These are phyloP conservation scores for Centropyge bicolor DNA, from an alignment of 2,797 vertebrate species.

Conservation along the genomic window DNA sequence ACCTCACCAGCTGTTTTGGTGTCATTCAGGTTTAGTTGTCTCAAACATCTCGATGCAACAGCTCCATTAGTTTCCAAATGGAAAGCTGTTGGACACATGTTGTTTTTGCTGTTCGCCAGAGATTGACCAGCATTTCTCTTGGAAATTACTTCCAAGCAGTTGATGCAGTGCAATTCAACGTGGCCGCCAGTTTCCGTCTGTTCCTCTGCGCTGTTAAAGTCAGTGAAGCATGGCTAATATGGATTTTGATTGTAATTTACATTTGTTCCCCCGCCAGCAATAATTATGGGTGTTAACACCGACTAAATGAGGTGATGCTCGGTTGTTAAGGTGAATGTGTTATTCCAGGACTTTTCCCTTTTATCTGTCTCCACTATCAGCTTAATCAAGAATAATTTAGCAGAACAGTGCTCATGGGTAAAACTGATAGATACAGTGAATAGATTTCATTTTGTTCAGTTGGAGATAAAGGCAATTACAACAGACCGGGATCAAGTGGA, in stretches of 20 bases:
- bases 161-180: slow-evolving; percentile 32
- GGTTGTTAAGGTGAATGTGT: slow-evolving; percentile 41
- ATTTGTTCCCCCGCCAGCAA: slow-evolving; percentile 44
- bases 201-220: slow-evolving; percentile 49
- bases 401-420: slow-evolving; percentile 9
- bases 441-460: slow-evolving; percentile 14
- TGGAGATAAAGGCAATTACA: slow-evolving; percentile 30
- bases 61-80: slow-evolving; percentile 66
- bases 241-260: slow-evolving; percentile 55
- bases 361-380: slow-evolving; percentile 12
- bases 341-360: slow-evolving; percentile 16
- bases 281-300: slow-evolving; percentile 49
- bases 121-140: slow-evolving; percentile 57
- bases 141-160: slow-evolving; percentile 55
- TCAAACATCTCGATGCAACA: slow-evolving; percentile 46
- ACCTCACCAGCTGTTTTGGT: slow-evolving; percentile 61
- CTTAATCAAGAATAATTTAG: slow-evolving; percentile 47
- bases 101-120: slow-evolving; percentile 62
- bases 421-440: slow-evolving; percentile 8
- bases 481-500: slow-evolving; percentile 14
- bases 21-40: slow-evolving; percentile 59
- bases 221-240: slow-evolving; percentile 38
- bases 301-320: slow-evolving; percentile 54
- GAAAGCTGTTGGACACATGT: slow-evolving; percentile 70
- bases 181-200: slow-evolving; percentile 45